Conservation (phyloP, 2,113 vertebrate species). For the Pantherophis guttatus region DNA sequence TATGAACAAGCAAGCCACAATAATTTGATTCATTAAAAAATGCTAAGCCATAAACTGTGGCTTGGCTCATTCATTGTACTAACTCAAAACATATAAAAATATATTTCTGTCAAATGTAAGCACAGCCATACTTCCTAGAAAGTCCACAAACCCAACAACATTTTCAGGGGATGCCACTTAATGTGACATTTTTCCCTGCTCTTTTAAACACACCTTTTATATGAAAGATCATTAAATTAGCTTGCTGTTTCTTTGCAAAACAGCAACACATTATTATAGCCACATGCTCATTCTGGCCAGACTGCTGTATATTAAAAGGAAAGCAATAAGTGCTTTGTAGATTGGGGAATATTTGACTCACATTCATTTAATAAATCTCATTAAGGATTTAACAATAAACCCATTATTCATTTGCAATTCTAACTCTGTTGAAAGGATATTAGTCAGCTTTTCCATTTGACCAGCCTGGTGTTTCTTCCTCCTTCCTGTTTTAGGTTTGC, state of each 20-base stretch:
- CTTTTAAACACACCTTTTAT: conserved; percentile 14
- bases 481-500: conserved; percentile 30
- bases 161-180: conserved; percentile 16
- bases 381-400: conserved; percentile 63
- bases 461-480: conserved; percentile 20
- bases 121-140: background rate
- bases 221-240: conserved; percentile 22
- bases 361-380: conserved; percentile 60
- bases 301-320: conserved; percentile 42
- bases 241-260: conserved; percentile 23
- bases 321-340: conserved; percentile 48
- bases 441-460: conserved; percentile 33
- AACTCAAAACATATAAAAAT: background rate
- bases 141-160: background rate
- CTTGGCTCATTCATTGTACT: background rate
- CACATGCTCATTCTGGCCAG: conserved; percentile 44
- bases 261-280: conserved; percentile 20
- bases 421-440: conserved; percentile 46
- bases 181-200: conserved; percentile 14
- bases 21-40: background rate
- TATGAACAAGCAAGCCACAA: background rate
- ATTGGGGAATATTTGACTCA: conserved; percentile 49
- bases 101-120: background rate
- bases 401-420: conserved; percentile 58
- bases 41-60: background rate